A percentile compares a stretch with the other conserved stretches of the same genome.
Evolutionary conservation across 2,888 invertebrate species (phyloP).

Genomic region (Tetramorium bicarinatum): DNA sequence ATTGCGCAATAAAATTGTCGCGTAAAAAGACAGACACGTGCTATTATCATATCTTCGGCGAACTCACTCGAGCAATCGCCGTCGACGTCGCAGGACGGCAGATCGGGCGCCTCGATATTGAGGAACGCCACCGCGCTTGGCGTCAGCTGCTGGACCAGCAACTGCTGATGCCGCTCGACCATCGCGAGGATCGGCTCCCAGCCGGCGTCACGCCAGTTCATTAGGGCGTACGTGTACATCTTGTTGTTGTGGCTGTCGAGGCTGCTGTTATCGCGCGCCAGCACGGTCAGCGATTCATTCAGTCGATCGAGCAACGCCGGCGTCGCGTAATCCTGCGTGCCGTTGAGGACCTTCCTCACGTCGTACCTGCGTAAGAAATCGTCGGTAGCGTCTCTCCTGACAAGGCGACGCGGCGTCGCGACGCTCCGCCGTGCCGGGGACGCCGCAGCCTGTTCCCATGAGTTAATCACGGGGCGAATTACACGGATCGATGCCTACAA

Average conservation of each 20-base stretch:
- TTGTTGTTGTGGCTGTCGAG: slow-evolving; percentile 82
- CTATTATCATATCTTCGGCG: neutral
- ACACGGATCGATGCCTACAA: slow-evolving; percentile 42
- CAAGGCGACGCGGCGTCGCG: slow-evolving; percentile 44
- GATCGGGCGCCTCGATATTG: slow-evolving; percentile 76
- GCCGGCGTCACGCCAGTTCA: slow-evolving; percentile 81
- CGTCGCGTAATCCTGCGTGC: slow-evolving; percentile 76
- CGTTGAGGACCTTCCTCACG: slow-evolving; percentile 80
- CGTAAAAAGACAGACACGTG: too few relatives aligned
- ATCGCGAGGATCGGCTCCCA: slow-evolving; percentile 87
- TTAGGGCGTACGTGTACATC: slow-evolving; percentile 82
- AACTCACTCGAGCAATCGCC: slow-evolving; percentile 84
- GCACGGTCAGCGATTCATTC: slow-evolving; percentile 80
- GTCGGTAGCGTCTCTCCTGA: neutral
- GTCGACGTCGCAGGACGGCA: slow-evolving; percentile 58
- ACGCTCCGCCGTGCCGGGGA: neutral
- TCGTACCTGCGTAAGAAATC: slow-evolving; percentile 78
- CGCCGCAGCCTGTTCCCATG: neutral
- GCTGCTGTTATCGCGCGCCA: slow-evolving; percentile 78
- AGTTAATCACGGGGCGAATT: slow-evolving; percentile 44
- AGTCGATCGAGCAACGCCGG: slow-evolving; percentile 79
- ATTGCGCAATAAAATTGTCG: neutral
- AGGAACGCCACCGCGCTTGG: slow-evolving; percentile 67
- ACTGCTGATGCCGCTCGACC: slow-evolving; percentile 85
- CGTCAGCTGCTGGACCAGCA: slow-evolving; percentile 71